Evolutionary conservation across 1,140 invertebrate species (phyloP).

Genomic region (Platyscapa corneri): DNA sequence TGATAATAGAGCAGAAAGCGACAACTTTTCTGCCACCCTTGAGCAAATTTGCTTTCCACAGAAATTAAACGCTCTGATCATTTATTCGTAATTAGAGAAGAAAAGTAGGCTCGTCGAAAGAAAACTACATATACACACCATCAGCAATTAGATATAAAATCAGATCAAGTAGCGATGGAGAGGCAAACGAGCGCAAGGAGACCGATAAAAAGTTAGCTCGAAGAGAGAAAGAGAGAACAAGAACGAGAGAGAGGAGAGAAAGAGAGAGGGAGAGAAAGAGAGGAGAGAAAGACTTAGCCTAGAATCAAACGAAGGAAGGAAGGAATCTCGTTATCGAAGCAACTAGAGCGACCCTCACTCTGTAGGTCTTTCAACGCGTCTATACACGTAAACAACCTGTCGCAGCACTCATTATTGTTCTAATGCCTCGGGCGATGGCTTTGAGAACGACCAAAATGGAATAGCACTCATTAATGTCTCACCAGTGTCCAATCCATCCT

Average conservation of each 20-base stretch:
- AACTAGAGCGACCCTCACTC: conserved; percentile 9
- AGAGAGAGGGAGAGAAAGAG: not conserved
- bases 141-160: conserved; percentile 28
- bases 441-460: conserved; percentile 4
- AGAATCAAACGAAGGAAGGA: conserved; percentile 17
- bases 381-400: not conserved
- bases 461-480: not conserved
- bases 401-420: not conserved
- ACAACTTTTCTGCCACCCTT: not conserved
- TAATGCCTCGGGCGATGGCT: not conserved
- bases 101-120: conserved; percentile 13
- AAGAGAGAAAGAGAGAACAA: not conserved
- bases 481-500: not conserved
- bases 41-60: not conserved
- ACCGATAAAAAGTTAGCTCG: conserved; percentile 28
- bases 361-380: not conserved
- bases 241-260: not conserved
- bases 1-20: not conserved
- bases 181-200: conserved; percentile 36
- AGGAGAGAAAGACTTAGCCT: not conserved
- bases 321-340: conserved; percentile 37
- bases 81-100: conserved; percentile 25
- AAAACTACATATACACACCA: not conserved
- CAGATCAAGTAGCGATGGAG: not conserved
- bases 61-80: not conserved